Evolutionary conservation across 2,888 invertebrate genomes (phyloP).

Genomic region (Erebia ligea): DNA sequence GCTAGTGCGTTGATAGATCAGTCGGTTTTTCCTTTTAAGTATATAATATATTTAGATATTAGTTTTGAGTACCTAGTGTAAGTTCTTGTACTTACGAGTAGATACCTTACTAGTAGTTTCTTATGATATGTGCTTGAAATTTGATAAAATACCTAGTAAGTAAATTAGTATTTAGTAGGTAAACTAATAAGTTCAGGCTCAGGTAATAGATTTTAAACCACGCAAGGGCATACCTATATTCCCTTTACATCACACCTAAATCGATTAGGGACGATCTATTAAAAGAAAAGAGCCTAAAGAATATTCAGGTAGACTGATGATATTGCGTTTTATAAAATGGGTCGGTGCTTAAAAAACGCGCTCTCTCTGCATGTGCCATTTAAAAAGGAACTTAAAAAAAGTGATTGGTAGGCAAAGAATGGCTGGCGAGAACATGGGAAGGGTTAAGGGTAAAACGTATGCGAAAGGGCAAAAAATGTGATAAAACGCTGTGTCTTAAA

Average conservation of each 20-base stretch:
- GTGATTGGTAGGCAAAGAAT: slow-evolving; percentile 74
- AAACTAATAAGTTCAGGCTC: not conserved
- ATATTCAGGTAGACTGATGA: slow-evolving; percentile 77
- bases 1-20: no score
- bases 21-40: no score
- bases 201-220: not conserved
- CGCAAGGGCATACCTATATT: slow-evolving; percentile 16
- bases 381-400: slow-evolving; percentile 78
- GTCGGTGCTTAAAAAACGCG: slow-evolving; percentile 65
- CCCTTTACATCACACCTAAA: slow-evolving; percentile 51
- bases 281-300: slow-evolving; percentile 66
- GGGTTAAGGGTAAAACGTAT: slow-evolving; percentile 73
- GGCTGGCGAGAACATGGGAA: slow-evolving; percentile 71
- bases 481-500: slow-evolving; percentile 64
- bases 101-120: not conserved
- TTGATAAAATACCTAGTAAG: no score
- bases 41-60: no score
- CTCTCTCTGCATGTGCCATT: slow-evolving; percentile 81
- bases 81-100: no score
- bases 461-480: slow-evolving; percentile 68
- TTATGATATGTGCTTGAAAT: not conserved
- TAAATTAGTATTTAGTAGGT: no score
- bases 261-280: slow-evolving; percentile 77
- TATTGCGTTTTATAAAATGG: slow-evolving; percentile 76
- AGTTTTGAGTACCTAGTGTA: no score